Conservation (phyloP, 2,797 vertebrate species). For the Rhinoraja longicauda region DNA sequence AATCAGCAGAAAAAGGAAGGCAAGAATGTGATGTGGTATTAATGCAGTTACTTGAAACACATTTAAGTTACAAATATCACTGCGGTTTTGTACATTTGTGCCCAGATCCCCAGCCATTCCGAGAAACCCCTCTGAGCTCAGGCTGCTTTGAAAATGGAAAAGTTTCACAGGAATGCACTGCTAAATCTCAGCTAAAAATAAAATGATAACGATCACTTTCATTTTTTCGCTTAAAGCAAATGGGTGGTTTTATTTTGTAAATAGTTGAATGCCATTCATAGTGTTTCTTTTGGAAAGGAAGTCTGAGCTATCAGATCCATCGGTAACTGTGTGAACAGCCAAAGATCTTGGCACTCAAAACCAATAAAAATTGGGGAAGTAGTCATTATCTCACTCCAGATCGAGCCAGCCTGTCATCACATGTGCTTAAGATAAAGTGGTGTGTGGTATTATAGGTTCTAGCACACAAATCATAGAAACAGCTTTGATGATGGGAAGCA, state of each 20-base stretch:
- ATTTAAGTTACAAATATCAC: slow-evolving; percentile 71
- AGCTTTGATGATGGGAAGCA: slow-evolving; percentile 30
- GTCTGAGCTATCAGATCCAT: background rate
- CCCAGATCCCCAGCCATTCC: slow-evolving; percentile 59
- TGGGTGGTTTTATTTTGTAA: background rate
- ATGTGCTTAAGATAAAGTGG: slow-evolving; percentile 33
- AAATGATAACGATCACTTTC: background rate
- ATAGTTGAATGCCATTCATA: background rate
- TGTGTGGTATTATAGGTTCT: slow-evolving; percentile 33
- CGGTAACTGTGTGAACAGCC: slow-evolving; percentile 25
- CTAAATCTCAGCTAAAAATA: slow-evolving; percentile 6
- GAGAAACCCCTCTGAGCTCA: slow-evolving; percentile 58
- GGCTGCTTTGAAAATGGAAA: slow-evolving; percentile 41
- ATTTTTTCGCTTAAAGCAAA: slow-evolving; percentile 7
- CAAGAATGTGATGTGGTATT: slow-evolving; percentile 72
- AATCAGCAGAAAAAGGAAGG: slow-evolving; percentile 81
- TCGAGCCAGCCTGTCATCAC: slow-evolving; percentile 47
- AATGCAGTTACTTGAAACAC: slow-evolving; percentile 85
- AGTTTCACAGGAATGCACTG: background rate
- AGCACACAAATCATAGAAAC: slow-evolving; percentile 20
- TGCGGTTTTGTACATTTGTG: slow-evolving; percentile 67
- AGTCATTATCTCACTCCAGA: slow-evolving; percentile 52
- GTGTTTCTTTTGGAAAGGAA: background rate
- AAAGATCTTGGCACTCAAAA: slow-evolving; percentile 32
- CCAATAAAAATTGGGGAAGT: slow-evolving; percentile 60